Evolutionary conservation across 2,113 vertebrate species (phyloP), one percentile per base, ranked within the genome.

Genomic region (Eulemur macaco): DNA sequence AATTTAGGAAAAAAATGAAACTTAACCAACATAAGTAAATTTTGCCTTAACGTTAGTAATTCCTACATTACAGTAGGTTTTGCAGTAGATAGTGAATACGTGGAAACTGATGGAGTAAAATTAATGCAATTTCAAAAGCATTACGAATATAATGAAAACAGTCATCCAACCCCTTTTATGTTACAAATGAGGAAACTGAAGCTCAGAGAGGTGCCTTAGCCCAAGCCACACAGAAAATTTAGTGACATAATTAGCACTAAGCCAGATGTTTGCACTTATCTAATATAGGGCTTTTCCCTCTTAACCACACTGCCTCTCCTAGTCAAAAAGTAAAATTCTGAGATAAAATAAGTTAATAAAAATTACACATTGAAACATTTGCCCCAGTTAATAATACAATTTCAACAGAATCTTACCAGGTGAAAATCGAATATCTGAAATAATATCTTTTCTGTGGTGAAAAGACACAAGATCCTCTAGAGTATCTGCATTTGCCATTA

Each of bases 341-440:
- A 82, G 58, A 83, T 82, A 81, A 95, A 92, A n/a, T 64, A 91
- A 71, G 56, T 25, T 90, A 71, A 78, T 77, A 83, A 81, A 84
- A 95, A 47, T 45, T 31, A 93, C 47, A 78, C 23, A 64, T 6
- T 78, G 10, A 95, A 42, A 56, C 5, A 85, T 92, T 90, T 81
- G 50, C n/a, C 45, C 52, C 83, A 76, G 21, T 95, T 89, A 92
- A 82, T 64, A 27, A 91, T 6, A 73, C 50, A 21, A 96, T 87
- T 85, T 78, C 60, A 76, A 42, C 82, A 8, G 5, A 77, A 90
- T 78, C 56, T 98, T 96, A 99, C 99, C 99, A 98, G 99, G 99
- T 96, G 99, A 99, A 98, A 99, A 99, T 96, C 99, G 98, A 95
- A 99, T 99, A 97, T 99, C 99, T n/a, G 99, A 99, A 98, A 99